Percentiles rank a stretch among this genome's conserved stretches.
phyloP scores from a whole-genome alignment of 2,113 vertebrate species.

The Clarias gariepinus region DNA sequence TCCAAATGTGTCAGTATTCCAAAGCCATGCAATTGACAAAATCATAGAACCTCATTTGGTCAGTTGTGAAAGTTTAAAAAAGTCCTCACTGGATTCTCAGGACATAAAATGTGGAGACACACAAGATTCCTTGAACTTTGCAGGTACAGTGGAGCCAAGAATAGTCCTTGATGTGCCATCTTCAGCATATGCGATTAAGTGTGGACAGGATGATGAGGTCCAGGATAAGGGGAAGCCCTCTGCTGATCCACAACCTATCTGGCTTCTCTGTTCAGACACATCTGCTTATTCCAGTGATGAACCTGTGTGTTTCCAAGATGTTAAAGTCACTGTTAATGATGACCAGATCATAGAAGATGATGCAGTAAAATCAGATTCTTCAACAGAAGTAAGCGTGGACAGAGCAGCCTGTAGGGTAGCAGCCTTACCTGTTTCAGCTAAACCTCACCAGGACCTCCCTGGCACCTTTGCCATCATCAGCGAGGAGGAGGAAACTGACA shows the following conservation, averaged over 20 bases:
- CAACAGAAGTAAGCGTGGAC: constrained; percentile 3
- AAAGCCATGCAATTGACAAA: constrained; percentile 9
- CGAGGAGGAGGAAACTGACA: constrained; percentile 59
- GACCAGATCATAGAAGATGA: constrained; percentile 30
- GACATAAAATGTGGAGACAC: background rate
- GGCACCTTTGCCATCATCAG: constrained; percentile 48
- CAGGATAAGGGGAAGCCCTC: background rate
- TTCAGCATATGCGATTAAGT: constrained; percentile 29
- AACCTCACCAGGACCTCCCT: constrained; percentile 23
- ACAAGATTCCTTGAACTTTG: background rate
- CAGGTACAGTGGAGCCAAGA: background rate
- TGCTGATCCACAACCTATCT: background rate
- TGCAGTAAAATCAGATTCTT: background rate
- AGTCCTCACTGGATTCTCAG: constrained; percentile 19
- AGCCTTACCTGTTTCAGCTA: background rate
- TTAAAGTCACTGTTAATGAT: constrained; percentile 23
- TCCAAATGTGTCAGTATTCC: constrained; percentile 34
- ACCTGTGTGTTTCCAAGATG: constrained; percentile 4
- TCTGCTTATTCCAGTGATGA: background rate
- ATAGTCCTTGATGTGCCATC: constrained; percentile 36
- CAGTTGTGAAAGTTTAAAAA: background rate
- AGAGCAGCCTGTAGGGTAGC: constrained; percentile 8
- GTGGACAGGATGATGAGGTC: constrained; percentile 8
- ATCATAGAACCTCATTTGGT: background rate
- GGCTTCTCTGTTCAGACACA: background rate